These are phyloP conservation scores for Apostichopus japonicus DNA, from an alignment of 35 echinoderm and acorn worm genomes.

Conservation along the genomic window DNA sequence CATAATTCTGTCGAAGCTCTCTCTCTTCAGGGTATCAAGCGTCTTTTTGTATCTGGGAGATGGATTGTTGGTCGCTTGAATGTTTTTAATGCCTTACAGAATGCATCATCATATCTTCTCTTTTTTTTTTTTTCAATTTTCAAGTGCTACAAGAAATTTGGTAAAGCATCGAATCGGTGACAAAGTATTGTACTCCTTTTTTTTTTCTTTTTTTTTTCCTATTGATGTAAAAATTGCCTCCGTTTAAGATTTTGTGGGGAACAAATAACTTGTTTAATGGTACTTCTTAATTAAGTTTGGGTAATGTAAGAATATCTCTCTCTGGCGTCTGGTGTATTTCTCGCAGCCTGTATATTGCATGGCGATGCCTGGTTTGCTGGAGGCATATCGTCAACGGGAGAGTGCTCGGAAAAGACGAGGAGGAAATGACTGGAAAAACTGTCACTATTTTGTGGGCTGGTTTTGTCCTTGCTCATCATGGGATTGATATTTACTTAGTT, in stretches of 20 bases:
- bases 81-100: too few species aligned
- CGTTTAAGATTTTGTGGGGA: background rate
- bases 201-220: background rate
- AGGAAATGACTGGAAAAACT: background rate
- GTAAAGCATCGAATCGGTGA: too few species aligned
- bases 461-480: background rate
- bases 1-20: too few species aligned
- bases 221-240: background rate
- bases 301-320: background rate
- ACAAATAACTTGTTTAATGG: background rate
- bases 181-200: background rate
- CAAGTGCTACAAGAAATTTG: too few species aligned
- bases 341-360: background rate
- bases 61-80: too few species aligned
- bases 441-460: background rate
- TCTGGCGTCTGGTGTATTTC: background rate
- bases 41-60: too few species aligned
- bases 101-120: too few species aligned
- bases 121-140: too few species aligned
- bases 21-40: too few species aligned
- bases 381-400: background rate
- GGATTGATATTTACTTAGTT: too few species aligned
- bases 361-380: background rate
- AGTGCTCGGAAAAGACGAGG: background rate
- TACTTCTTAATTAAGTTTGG: slow-evolving; percentile 2